Conservation (phyloP, 2,113 vertebrate species). For the Campylomormyrus tamandua region DNA sequence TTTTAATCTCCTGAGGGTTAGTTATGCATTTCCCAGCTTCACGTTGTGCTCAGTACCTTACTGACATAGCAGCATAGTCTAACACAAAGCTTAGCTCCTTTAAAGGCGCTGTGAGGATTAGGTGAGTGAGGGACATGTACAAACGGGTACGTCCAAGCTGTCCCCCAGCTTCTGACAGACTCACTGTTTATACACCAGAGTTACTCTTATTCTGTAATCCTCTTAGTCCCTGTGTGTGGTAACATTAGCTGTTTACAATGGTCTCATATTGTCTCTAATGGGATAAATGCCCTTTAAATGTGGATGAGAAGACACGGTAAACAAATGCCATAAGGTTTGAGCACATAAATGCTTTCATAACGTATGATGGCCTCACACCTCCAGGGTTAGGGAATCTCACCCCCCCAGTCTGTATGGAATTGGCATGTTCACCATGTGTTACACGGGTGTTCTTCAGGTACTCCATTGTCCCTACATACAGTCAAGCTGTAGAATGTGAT, state of each 20-base stretch:
- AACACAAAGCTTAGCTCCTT: background rate
- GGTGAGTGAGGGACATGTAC: background rate
- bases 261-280: background rate
- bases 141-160: background rate
- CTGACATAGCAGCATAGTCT: background rate
- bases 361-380: background rate
- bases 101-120: background rate
- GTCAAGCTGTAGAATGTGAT: background rate
- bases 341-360: background rate
- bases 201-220: background rate
- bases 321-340: background rate
- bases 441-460: background rate
- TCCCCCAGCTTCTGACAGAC: background rate
- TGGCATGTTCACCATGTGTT: background rate
- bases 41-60: background rate
- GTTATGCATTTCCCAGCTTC: background rate
- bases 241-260: background rate
- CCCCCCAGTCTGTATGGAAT: background rate
- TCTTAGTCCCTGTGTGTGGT: background rate
- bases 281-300: background rate
- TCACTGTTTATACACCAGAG: background rate
- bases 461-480: background rate
- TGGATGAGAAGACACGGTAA: background rate
- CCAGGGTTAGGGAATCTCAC: background rate
- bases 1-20: background rate